Conservation (phyloP, 2,888 invertebrate genomes). For the Acanthacorydalis orientalis region DNA sequence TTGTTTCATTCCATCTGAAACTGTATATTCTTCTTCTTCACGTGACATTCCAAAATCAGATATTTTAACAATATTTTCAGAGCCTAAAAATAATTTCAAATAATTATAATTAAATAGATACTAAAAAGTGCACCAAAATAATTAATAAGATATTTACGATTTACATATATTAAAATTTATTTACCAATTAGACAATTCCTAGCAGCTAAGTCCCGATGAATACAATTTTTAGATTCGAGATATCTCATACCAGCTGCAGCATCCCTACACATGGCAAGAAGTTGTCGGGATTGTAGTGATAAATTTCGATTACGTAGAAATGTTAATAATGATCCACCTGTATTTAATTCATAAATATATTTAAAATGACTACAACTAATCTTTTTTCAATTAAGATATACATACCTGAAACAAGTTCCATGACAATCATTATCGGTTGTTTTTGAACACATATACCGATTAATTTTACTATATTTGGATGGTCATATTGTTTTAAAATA, state of each 20-base stretch:
- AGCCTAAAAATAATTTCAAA: slow-evolving; percentile 41
- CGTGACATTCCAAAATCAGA: slow-evolving; percentile 97
- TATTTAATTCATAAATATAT: slow-evolving; percentile 8
- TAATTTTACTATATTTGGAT: slow-evolving; percentile 88
- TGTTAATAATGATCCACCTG: slow-evolving; percentile 79
- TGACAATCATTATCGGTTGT: slow-evolving; percentile 97
- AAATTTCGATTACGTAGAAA: slow-evolving; percentile 69
- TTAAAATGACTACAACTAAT: too few relatives aligned
- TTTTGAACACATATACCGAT: slow-evolving; percentile 97
- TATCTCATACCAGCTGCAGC: slow-evolving; percentile 91
- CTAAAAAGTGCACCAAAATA: not conserved
- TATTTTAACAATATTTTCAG: slow-evolving; percentile 82
- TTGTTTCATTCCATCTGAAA: slow-evolving; percentile 95
- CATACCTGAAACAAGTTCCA: slow-evolving; percentile 87
- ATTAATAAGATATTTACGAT: slow-evolving; percentile 1
- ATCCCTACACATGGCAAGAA: slow-evolving; percentile 83
- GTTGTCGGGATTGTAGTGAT: slow-evolving; percentile 41
- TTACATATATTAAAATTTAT: slow-evolving; percentile 11
- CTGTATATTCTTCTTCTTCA: slow-evolving; percentile 92
- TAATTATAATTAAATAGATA: slow-evolving; percentile 3
- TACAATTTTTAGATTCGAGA: slow-evolving; percentile 88
- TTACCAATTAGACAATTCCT: slow-evolving; percentile 76
- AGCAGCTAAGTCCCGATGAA: slow-evolving; percentile 89
- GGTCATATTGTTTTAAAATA: slow-evolving; percentile 91
- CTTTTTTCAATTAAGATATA: too few relatives aligned